Evolutionary conservation across 2,797 vertebrate species (phyloP).

Genomic region (Siniperca obscura): DNA sequence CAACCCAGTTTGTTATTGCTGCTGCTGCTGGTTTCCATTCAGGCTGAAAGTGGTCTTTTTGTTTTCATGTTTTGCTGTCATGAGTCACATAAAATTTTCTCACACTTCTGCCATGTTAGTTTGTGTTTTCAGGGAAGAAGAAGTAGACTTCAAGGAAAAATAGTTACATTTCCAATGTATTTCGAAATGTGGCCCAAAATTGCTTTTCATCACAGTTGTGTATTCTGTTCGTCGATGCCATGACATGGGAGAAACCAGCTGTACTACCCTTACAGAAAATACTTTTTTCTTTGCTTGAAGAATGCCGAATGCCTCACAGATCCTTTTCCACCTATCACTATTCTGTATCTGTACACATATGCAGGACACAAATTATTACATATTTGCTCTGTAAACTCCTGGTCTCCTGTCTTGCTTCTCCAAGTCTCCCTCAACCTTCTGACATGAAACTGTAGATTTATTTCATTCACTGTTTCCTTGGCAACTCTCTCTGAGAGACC

Average conservation of each 20-base stretch:
- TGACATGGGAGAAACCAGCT: slow-evolving; percentile 9
- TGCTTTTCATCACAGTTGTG: slow-evolving; percentile 21
- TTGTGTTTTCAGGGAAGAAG: slow-evolving; percentile 10
- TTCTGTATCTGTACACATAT: slow-evolving; percentile 1
- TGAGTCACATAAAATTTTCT: slow-evolving; percentile 19
- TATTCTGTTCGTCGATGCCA: neutral
- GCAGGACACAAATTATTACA: slow-evolving; percentile 40
- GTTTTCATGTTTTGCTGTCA: neutral
- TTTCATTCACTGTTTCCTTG: slow-evolving; percentile 86
- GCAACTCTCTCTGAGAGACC: slow-evolving; percentile 79
- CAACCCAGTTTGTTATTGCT: neutral
- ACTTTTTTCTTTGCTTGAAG: neutral
- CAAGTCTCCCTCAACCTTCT: slow-evolving; percentile 69
- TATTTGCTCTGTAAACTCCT: slow-evolving; percentile 46
- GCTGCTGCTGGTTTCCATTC: slow-evolving; percentile 16
- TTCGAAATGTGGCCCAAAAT: neutral
- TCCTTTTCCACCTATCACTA: neutral
- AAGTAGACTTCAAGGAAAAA: neutral
- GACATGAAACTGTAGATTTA: slow-evolving; percentile 79
- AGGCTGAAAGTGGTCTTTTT: neutral
- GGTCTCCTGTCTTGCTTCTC: slow-evolving; percentile 61
- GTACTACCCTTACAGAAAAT: neutral
- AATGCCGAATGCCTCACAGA: neutral
- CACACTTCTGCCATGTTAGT: neutral
- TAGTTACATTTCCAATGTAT: neutral